Percentiles rank a stretch among this genome's conserved stretches.
phyloP scores from a whole-genome alignment of 2,888 invertebrate genomes.

The Dione vanillae region DNA sequence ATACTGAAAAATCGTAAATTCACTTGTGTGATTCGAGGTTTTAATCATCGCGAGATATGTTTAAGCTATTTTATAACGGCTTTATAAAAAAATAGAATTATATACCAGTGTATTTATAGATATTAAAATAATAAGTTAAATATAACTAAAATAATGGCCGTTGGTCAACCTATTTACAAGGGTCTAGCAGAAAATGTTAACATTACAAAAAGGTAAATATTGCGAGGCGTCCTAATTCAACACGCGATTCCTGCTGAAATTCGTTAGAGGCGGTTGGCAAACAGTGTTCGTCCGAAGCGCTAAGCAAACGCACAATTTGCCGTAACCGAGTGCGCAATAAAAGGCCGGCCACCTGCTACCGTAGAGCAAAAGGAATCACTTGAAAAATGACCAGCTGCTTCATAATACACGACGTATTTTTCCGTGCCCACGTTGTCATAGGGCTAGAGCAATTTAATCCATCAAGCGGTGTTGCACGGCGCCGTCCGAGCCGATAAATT shows the following conservation, averaged over 20 bases:
- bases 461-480: slow-evolving; percentile 75
- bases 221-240: slow-evolving; percentile 71
- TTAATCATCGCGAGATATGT: background rate
- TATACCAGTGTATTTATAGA: background rate
- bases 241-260: slow-evolving; percentile 69
- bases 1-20: no score
- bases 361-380: slow-evolving; percentile 81
- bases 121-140: background rate
- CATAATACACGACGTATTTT: slow-evolving; percentile 82
- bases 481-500: slow-evolving; percentile 79
- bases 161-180: slow-evolving; percentile 32
- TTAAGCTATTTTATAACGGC: no score
- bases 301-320: slow-evolving; percentile 71
- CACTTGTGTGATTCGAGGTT: no score
- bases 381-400: slow-evolving; percentile 85
- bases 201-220: slow-evolving; percentile 52
- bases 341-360: slow-evolving; percentile 68
- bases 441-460: slow-evolving; percentile 84
- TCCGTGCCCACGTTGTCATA: slow-evolving; percentile 83
- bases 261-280: slow-evolving; percentile 73
- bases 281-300: slow-evolving; percentile 62
- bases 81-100: no score
- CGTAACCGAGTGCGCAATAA: slow-evolving; percentile 52
- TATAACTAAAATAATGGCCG: slow-evolving; percentile 30
- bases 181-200: slow-evolving; percentile 36